Evolutionary conservation across 2,113 vertebrate genomes (phyloP), one percentile per base, ranked within the genome.

Genomic region (Oryzias melastigma): DNA sequence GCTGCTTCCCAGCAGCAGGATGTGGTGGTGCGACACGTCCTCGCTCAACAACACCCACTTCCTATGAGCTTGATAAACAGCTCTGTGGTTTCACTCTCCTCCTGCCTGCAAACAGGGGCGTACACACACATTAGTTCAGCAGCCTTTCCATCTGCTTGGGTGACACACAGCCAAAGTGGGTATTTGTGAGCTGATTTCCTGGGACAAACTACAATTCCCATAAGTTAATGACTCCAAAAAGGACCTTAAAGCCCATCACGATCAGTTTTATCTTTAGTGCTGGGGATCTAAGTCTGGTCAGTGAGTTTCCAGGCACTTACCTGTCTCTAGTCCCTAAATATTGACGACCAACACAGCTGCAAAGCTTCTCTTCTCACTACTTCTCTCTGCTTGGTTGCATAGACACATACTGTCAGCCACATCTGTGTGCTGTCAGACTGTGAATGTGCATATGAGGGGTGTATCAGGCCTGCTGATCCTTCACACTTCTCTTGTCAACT

Each of bases 11-110:
- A 76, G 81, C 78, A 77, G 77, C 85, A 89, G 88, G 88, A 90
- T 89, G 88, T 88, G 85, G 87, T 85, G 64, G 60, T 43, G 62
- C 58, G 76, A 82, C 83, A 75, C 57, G 77, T 84, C 81, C 86
- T 84, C 52, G 80, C 82, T 82, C 62, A 90, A 87, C 77, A 88
- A 90, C 85, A 86, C 82, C 85, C 84, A 89, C 83, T 89, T 89
- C 88, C 88, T 89, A 83, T 68, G 73, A 87, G 78, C 83, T 88
- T 87, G 87, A 88, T 82, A 89, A 89, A 89, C 87, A 89, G 85
- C 83, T 40, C 58, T 85, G 85, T 10, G 85, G 87, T 85, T 89
- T 83, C 74, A 78, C 54, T 82, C 74, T 68, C 81, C 84, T 77
- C 60, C 81, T 77, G 81, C 78, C 78, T 49, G 62, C 81, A 77